Evolutionary conservation across 2,113 vertebrate genomes (phyloP).

Genomic region (Murina feae): DNA sequence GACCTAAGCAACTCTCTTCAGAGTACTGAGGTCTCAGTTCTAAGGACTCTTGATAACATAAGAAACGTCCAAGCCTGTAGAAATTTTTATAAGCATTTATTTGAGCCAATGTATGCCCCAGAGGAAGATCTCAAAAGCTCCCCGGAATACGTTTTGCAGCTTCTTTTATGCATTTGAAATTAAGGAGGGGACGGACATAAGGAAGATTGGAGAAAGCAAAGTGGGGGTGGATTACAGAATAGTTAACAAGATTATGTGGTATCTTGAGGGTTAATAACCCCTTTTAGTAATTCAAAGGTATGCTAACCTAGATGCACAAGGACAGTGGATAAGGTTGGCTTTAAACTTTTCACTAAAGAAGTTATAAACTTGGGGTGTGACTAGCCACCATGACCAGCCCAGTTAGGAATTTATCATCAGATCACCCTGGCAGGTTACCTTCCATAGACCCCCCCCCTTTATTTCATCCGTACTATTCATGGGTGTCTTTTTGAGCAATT

Average conservation of each 20-base stretch:
- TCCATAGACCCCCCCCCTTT: neutral
- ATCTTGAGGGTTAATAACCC: neutral
- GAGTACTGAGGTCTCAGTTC: neutral
- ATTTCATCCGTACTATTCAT: neutral
- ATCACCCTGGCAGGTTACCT: neutral
- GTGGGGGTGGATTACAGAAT: neutral
- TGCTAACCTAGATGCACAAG: neutral
- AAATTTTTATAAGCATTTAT: neutral
- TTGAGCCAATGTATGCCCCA: neutral
- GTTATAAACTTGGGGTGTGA: neutral
- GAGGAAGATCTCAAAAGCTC: neutral
- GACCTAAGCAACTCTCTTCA: neutral
- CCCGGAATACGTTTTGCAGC: neutral
- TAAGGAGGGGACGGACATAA: neutral
- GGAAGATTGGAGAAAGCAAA: neutral
- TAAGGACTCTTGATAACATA: neutral
- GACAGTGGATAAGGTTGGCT: neutral
- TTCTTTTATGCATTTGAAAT: neutral
- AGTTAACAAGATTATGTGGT: neutral
- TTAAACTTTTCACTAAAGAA: neutral
- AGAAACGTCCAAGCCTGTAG: neutral
- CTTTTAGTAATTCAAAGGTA: neutral
- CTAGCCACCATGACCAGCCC: neutral
- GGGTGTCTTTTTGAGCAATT: neutral
- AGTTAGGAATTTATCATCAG: neutral